Percentiles rank a stretch among this genome's conserved stretches.
Evolutionary conservation across 2,888 invertebrate genomes (phyloP).

Genomic region (Notodonta dromedarius): DNA sequence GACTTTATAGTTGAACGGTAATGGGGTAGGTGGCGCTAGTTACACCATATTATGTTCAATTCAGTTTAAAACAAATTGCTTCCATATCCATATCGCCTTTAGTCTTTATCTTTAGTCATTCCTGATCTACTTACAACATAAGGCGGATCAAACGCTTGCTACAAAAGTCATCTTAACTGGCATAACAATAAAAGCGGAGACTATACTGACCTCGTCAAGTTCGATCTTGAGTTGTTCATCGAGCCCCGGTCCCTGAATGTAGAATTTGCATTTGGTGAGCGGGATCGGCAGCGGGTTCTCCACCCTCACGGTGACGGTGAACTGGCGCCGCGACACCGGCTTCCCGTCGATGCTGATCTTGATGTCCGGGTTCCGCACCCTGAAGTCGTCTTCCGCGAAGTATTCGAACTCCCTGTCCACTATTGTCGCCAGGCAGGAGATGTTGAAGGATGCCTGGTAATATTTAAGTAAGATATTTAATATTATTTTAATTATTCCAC

Average conservation of each 20-base stretch:
- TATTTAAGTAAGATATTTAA: not conserved
- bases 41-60: not conserved
- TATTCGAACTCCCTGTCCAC: slow-evolving; percentile 93
- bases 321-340: slow-evolving; percentile 78
- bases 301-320: slow-evolving; percentile 87
- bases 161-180: no score
- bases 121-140: no score
- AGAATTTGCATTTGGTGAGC: slow-evolving; percentile 90
- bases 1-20: slow-evolving; percentile 11
- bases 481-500: no score
- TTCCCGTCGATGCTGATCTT: slow-evolving; percentile 87
- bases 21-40: slow-evolving; percentile 37
- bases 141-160: no score
- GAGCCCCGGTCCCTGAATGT: slow-evolving; percentile 92
- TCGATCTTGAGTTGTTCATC: slow-evolving; percentile 89
- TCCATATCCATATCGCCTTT: no score
- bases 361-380: slow-evolving; percentile 95
- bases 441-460: slow-evolving; percentile 89
- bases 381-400: slow-evolving; percentile 95
- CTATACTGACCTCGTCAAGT: slow-evolving; percentile 82
- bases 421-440: slow-evolving; percentile 91
- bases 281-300: slow-evolving; percentile 93
- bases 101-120: no score
- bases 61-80: no score
- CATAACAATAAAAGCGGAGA: no score